Base-by-base conservation (phyloP, 2,888 invertebrate species). In the Callyntrura sp. region DNA sequence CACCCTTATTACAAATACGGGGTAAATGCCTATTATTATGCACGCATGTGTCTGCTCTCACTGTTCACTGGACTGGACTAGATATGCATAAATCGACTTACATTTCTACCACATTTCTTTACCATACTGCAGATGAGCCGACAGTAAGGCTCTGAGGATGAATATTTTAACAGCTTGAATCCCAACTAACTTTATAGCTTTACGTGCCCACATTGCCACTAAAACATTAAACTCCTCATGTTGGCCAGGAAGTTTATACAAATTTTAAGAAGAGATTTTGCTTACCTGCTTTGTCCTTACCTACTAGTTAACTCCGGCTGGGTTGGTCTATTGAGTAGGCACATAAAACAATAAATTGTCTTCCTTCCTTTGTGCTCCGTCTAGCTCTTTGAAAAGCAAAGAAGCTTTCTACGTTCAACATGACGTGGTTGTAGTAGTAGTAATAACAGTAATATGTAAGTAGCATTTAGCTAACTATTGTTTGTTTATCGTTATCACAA, bases 121-220 rank as follows among this genome's bases (percentile, higher is more conserved):
- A 17, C 43, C 68, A 8, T 28, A 70, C 73, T 85, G 73, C 60
- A 76, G 84, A 84, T 84, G 43, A 85, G 85, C 85, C 85, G 85
- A 55, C 73, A 17, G 55, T n/a, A 23, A 60, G 43, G 70, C 70
- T 73, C 45, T 48, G 12, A 45, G 76, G 25, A 51, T 76, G 76
- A 76, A 76, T 51, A 51, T 51, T 76, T 76, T 25, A 76, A 76
- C 51, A 76, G 48, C n/a, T 51, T n/a, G 25, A 48, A 76, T 48
- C 76, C 20, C 35, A n/a, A 20, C 51, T 6, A 48, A 17, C 23
- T 73, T 48, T 8, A 48, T 20, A 73, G 4, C 17, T 73, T 73
- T 73, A 76, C 51, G 51, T 23, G 4, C 9, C 9, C 23, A 76
- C 23, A 51, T 51, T n/a, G 25, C 6, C 76, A 51, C 4, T 76